Conservation (phyloP, 2,113 vertebrate genomes). For the Abramis brama region DNA sequence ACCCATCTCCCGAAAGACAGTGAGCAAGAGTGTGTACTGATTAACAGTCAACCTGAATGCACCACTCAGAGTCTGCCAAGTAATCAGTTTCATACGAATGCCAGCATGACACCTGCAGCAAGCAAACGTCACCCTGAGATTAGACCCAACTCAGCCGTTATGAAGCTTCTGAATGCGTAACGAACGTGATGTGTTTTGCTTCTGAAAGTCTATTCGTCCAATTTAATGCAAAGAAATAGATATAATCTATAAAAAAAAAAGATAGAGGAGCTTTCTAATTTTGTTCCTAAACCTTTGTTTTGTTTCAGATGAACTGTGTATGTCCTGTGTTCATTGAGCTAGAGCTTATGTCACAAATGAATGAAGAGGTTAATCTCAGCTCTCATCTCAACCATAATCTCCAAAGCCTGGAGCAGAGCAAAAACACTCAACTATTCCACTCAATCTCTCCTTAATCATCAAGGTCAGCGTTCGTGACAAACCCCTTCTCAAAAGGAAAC, state of each 20-base stretch:
- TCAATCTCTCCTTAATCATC: constrained; percentile 23
- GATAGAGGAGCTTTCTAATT: not conserved
- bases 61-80: constrained; percentile 22
- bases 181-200: not conserved
- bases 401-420: constrained; percentile 5
- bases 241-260: constrained; percentile 5
- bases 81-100: constrained; percentile 35
- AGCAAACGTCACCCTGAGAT: constrained; percentile 6
- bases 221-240: not conserved
- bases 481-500: not conserved
- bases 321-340: constrained; percentile 14
- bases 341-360: not conserved
- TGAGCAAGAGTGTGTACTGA: constrained; percentile 18
- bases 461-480: constrained; percentile 20
- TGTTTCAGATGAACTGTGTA: not conserved
- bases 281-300: not conserved
- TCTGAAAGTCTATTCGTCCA: constrained; percentile 1
- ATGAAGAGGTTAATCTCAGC: constrained; percentile 37
- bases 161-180: not conserved
- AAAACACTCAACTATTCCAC: constrained; percentile 35
- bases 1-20: constrained; percentile 20
- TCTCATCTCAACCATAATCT: constrained; percentile 32
- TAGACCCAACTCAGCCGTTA: not conserved
- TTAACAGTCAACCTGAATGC: constrained; percentile 39
- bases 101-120: not conserved